phyloP scores from a whole-genome alignment of 2,797 vertebrate genomes.

The Bovichtus diacanthus region DNA sequence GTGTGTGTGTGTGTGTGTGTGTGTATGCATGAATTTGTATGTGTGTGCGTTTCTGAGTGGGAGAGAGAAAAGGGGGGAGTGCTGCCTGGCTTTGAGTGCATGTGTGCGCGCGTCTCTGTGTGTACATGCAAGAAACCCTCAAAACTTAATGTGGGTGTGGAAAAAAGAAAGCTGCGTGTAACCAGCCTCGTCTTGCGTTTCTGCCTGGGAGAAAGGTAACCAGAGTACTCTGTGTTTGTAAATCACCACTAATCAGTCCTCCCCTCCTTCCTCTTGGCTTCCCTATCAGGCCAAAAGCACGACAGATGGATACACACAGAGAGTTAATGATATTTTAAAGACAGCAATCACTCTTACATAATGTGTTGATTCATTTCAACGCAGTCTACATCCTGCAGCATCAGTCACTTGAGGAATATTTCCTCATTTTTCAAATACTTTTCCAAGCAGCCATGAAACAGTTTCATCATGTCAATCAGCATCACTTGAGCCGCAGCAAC shows the following conservation, averaged over 20 bases:
- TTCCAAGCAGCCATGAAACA: constrained; percentile 50
- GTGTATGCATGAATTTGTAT: constrained; percentile 33
- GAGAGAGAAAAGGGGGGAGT: constrained; percentile 34
- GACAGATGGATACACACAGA: constrained; percentile 69
- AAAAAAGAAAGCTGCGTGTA: constrained; percentile 25
- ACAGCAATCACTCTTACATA: constrained; percentile 71
- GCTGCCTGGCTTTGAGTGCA: constrained; percentile 43
- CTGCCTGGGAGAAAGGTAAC: constrained; percentile 75
- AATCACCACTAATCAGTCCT: constrained; percentile 75
- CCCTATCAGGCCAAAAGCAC: constrained; percentile 60
- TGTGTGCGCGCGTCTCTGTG: constrained; percentile 25
- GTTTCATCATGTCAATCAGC: constrained; percentile 52
- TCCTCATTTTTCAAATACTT: constrained; percentile 47
- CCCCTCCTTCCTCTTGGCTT: constrained; percentile 40
- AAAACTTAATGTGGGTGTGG: constrained; percentile 60
- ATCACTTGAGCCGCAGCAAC: constrained; percentile 21
- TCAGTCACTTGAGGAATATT: constrained; percentile 53
- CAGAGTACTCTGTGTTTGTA: constrained; percentile 72
- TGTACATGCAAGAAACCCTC: constrained; percentile 56
- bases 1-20: constrained; percentile 44
- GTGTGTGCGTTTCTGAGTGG: constrained; percentile 12
- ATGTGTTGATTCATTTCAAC: constrained; percentile 67
- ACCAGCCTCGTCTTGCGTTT: constrained; percentile 65
- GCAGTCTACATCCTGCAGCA: constrained; percentile 58
- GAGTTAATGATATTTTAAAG: constrained; percentile 78